phyloP scores from a whole-genome alignment of 1,140 invertebrate species.

The Heliconius congener region DNA sequence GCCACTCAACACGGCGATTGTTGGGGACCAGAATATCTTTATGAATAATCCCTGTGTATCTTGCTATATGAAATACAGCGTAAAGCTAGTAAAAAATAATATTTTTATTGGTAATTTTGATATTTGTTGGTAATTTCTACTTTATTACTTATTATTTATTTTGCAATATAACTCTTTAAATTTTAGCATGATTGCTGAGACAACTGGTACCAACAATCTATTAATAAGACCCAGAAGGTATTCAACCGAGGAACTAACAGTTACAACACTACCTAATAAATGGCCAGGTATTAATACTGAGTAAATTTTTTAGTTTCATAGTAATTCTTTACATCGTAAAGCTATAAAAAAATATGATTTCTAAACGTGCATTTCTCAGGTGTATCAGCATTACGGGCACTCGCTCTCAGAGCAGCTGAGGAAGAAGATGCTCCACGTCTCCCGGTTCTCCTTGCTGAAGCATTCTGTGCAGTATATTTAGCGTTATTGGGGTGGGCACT shows the following conservation, averaged over 20 bases:
- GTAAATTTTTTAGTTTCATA: not conserved
- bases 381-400: constrained; percentile 94
- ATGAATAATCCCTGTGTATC: too few relatives aligned
- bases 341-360: too few relatives aligned
- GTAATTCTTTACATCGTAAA: not conserved
- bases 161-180: constrained; percentile 5
- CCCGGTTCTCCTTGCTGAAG: constrained; percentile 95
- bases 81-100: too few relatives aligned
- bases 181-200: constrained; percentile 67
- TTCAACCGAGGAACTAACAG: constrained; percentile 86
- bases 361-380: constrained; percentile 63
- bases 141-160: too few relatives aligned
- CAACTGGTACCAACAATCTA: constrained; percentile 82
- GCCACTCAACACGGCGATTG: too few relatives aligned
- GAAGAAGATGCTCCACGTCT: constrained; percentile 98
- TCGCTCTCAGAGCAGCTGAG: constrained; percentile 95
- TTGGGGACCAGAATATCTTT: too few relatives aligned
- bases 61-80: too few relatives aligned
- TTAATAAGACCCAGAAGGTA: constrained; percentile 82
- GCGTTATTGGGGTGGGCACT: constrained; percentile 96
- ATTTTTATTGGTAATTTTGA: too few relatives aligned
- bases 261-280: constrained; percentile 87
- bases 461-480: constrained; percentile 95
- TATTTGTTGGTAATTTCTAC: too few relatives aligned
- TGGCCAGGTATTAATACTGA: constrained; percentile 83